Base-by-base conservation (phyloP, 2,888 invertebrate genomes). In the Harmothoe impar region DNA sequence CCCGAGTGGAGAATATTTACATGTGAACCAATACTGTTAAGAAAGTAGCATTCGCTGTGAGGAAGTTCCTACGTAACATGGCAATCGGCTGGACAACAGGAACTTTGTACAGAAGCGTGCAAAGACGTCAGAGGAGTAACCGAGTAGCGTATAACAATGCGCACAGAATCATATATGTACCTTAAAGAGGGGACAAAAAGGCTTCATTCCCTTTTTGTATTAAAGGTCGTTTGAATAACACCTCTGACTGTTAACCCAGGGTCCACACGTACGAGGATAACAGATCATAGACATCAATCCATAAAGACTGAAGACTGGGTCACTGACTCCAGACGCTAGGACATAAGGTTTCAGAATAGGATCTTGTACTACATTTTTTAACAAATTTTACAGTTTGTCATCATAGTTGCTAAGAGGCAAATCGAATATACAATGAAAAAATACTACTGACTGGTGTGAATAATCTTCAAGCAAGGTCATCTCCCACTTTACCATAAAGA, bases 1-100 rank as follows among this genome's bases (percentile, higher is more conserved):
- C 62, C 20, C 62, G 62, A 62, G 77, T 77, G 77, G 77, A 29
- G 25, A 15, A 23, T 81, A 35, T 7, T 81, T 35, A 81, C 81
- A 81, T 10, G 43, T 81, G 43, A 17, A 81, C 81, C 81, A 81
- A 81, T 81, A 81, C 81, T 81, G 81, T 81, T 81, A 81, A 81
- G 35, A 81, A 81, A 81, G 35, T 81, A 31, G 1, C 81, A 15
- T 81, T 81, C 81, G 81, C 81, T 43, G 43, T 81, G n/a, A 35
- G 31, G 43, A 43, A 81, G 72, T n/a, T 43, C 17, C 81, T 81
- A 81, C 81, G 15, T 81, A 43, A 43, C 43, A 43, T 43, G 43
- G 43, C 5, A 43, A 43, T 81, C 25, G 81, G 81, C 33, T 35
- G 3, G 81, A 81, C 81, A 35, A 81, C 81, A 35, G 81, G 0